Conservation (phyloP, 2,888 invertebrate species). For the Macroteleia sp. region DNA sequence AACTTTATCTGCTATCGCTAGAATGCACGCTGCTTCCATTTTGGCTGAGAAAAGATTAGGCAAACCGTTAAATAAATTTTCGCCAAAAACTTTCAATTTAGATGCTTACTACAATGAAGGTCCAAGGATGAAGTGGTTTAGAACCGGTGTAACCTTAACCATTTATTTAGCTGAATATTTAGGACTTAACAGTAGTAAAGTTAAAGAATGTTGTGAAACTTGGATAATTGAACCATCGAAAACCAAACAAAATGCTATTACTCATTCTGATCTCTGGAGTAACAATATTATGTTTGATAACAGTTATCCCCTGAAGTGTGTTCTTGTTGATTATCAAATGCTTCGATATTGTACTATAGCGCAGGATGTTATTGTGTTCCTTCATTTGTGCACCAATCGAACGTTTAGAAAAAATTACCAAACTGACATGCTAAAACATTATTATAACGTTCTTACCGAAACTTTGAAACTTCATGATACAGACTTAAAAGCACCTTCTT, state of each 20-base stretch:
- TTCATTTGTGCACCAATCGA: constrained; percentile 55
- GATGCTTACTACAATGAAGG: constrained; percentile 61
- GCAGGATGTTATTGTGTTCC: constrained; percentile 57
- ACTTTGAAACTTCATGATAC: constrained; percentile 37
- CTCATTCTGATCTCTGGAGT: constrained; percentile 87
- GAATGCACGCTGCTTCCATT: constrained; percentile 77
- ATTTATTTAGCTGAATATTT: constrained; percentile 70
- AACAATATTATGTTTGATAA: constrained; percentile 87
- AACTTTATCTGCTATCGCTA: constrained; percentile 73
- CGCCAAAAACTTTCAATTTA: constrained; percentile 68
- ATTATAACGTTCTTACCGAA: constrained; percentile 47
- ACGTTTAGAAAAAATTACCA: constrained; percentile 39
- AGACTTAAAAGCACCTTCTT: constrained; percentile 78
- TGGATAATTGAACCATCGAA: constrained; percentile 46
- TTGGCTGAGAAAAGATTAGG: constrained; percentile 73
- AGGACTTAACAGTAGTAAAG: constrained; percentile 35
- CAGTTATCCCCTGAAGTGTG: constrained; percentile 85
- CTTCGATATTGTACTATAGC: constrained; percentile 84
- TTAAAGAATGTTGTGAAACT: constrained; percentile 32
- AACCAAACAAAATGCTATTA: constrained; percentile 83
- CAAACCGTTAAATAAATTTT: constrained; percentile 68
- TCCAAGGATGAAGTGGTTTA: constrained; percentile 39
- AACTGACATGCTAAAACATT: constrained; percentile 47
- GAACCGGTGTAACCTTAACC: constrained; percentile 13
- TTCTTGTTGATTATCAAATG: constrained; percentile 89